These are phyloP conservation scores for Mungos mungo DNA, from an alignment of 2,113 vertebrate species.

Conservation along the genomic window DNA sequence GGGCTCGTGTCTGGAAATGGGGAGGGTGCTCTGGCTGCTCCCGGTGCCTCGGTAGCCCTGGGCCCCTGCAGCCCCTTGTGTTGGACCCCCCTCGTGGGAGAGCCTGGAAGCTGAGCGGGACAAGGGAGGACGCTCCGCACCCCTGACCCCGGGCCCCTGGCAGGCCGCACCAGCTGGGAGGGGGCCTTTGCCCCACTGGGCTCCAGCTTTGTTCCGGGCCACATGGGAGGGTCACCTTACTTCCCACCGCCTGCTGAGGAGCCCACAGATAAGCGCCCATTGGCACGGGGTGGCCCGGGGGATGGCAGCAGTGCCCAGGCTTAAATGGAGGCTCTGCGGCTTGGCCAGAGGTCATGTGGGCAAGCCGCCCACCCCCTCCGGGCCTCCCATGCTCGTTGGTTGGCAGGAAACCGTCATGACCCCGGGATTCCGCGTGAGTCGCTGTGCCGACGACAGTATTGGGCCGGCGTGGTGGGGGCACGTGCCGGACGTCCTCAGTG, in stretches of 20 bases:
- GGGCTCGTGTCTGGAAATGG: not conserved
- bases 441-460: rapidly evolving
- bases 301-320: not conserved
- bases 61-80: not conserved
- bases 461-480: not conserved
- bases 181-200: not conserved
- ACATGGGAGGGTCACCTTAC: not conserved
- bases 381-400: not conserved
- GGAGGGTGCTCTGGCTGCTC: not conserved
- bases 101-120: not conserved
- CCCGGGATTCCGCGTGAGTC: not conserved
- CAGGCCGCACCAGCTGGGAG: too few species aligned
- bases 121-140: too few species aligned
- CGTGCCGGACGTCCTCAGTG: not conserved
- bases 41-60: not conserved
- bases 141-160: not conserved
- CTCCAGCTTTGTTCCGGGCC: not conserved
- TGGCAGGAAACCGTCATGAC: not conserved
- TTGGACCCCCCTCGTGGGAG: too few species aligned
- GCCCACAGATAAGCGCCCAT: not conserved
- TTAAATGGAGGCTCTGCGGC: not conserved
- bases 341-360: not conserved
- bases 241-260: not conserved
- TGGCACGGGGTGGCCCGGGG: not conserved
- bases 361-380: not conserved